These are phyloP conservation scores for Delichon dasypus DNA, from an alignment of 2,797 vertebrate genomes.

Conservation along the genomic window DNA sequence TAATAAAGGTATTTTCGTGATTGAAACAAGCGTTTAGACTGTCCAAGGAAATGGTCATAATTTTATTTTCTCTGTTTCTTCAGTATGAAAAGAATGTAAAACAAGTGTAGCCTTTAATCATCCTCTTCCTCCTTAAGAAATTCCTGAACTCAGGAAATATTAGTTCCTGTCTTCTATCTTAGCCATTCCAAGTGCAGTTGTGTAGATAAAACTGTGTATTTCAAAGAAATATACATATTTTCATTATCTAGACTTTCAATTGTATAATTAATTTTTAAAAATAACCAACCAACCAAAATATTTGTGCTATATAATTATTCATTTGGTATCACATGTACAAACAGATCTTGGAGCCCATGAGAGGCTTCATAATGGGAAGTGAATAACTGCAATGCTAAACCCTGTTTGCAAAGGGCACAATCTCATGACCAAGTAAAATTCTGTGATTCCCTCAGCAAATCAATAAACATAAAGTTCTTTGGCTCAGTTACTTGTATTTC, in stretches of 20 bases:
- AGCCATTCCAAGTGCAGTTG: not conserved
- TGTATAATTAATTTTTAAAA: not conserved
- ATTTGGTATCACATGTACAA: not conserved
- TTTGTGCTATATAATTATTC: not conserved
- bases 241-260: not conserved
- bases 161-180: not conserved
- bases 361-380: not conserved
- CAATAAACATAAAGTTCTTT: not conserved
- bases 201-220: not conserved
- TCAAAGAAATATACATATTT: not conserved
- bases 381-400: not conserved
- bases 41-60: not conserved
- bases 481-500: not conserved
- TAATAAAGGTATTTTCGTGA: not conserved
- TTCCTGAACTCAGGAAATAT: not conserved
- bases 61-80: not conserved
- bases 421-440: not conserved
- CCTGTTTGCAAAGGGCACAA: not conserved
- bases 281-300: not conserved
- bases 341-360: not conserved
- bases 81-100: not conserved
- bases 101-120: not conserved
- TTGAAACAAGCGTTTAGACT: not conserved
- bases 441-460: not conserved
- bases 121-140: constrained; percentile 18